Base-by-base conservation (phyloP, 2,888 invertebrate genomes). In the Agrilus mali region DNA sequence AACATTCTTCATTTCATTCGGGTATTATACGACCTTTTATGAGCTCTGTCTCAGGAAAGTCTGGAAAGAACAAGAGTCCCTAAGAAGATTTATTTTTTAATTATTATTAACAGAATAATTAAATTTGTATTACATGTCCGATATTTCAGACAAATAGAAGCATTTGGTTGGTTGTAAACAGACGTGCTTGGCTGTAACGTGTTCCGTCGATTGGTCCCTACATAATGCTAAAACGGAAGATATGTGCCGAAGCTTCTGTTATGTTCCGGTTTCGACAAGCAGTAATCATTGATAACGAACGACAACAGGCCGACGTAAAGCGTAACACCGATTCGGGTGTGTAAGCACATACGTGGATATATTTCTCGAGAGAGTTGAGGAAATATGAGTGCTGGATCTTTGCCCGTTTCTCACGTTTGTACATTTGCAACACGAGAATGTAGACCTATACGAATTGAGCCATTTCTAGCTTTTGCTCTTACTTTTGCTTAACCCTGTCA, bases 281-380 rank as follows among this genome's bases (percentile, higher is more conserved):
- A 58, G 57, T 63, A 63, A 63, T 58, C 61, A 63, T 58, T 53
- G 62, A 59, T 61, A 63, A 63, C 60, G 55, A 57, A 62, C 52
- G 53, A 56, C 60, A 50, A 53, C 55, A 53, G 56, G 51, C 48
- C 47, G 48, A 48, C 59, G 57, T 63, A 63, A 61, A 63, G 53
- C 55, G 27, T 45, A 52, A 57, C 55, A 55, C 54, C 54, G 51
- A 56, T 51, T 51, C 55, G 56, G 61, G 60, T 61, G 60, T 52
- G 60, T 10, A 27, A 27, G 10, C 10, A 27, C 2, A 27, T 10
- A 27, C 7, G 22, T 10, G 7, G 20, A 5, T 60, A 61, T 63
- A 63, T 64, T 63, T 60, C 64, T 62, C 63, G 46, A 47, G 63
- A 60, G 63, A 61, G 49, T 52, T 47, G 40, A 45, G 53, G 50